Conservation (phyloP, 2,113 vertebrate genomes). For the Mormyrus iriodes region DNA sequence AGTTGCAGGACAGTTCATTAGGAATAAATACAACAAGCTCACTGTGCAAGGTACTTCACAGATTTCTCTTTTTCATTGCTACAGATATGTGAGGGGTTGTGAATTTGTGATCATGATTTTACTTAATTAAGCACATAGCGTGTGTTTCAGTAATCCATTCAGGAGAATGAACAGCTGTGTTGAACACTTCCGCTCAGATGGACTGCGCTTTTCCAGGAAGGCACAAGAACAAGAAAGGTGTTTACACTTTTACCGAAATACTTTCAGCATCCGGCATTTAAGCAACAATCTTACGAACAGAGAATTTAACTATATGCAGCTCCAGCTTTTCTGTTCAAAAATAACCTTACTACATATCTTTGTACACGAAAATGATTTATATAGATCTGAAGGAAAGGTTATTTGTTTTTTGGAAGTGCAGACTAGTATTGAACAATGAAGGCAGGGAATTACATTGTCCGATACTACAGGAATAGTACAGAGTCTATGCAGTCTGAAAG, state of each 20-base stretch:
- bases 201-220: neutral
- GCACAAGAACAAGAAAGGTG: neutral
- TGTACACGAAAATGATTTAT: too few species aligned
- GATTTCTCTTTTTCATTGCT: neutral
- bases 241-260: neutral
- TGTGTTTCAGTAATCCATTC: neutral
- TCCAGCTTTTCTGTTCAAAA: neutral
- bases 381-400: neutral
- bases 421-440: too few species aligned
- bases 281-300: neutral
- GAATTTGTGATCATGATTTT: neutral
- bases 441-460: too few species aligned
- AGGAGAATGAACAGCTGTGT: neutral
- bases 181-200: neutral
- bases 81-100: neutral
- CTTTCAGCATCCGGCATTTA: neutral
- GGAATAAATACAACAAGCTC: neutral
- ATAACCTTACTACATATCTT: neutral
- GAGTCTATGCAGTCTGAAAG: neutral
- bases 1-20: neutral
- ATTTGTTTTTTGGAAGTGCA: too few species aligned
- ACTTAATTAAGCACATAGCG: neutral
- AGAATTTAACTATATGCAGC: neutral
- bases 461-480: too few species aligned
- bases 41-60: neutral